Evolutionary conservation across 2,797 vertebrate species (phyloP).

Genomic region (Rhodeus uyekii): DNA sequence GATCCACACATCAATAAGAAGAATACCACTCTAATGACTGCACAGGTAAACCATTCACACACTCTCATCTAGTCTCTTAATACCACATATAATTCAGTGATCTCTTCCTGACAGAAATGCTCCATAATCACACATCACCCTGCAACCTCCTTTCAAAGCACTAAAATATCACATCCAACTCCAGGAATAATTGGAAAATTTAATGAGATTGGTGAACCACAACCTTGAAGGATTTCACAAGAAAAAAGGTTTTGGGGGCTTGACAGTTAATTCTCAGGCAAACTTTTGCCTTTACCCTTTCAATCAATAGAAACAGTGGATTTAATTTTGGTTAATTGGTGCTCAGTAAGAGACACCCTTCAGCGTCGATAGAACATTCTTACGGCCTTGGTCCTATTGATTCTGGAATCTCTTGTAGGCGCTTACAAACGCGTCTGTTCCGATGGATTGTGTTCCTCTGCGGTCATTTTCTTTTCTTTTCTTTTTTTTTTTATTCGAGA

Average conservation of each 20-base stretch:
- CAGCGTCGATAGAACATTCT: conserved; percentile 51
- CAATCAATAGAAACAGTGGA: conserved; percentile 48
- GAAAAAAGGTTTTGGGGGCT: conserved; percentile 62
- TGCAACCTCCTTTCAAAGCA: conserved; percentile 69
- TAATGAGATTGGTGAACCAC: conserved; percentile 78
- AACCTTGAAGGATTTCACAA: conserved; percentile 68
- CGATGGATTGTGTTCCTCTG: conserved; percentile 5
- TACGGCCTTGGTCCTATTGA: conserved; percentile 51
- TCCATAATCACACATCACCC: conserved; percentile 76
- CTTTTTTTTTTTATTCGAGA: background rate
- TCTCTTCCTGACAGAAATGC: conserved; percentile 67
- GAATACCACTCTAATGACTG: conserved; percentile 7
- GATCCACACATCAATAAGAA: background rate
- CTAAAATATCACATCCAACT: conserved; percentile 77
- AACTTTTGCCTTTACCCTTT: conserved; percentile 58
- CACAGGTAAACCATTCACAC: conserved; percentile 76
- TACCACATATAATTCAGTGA: conserved; percentile 69
- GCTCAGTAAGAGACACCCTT: conserved; percentile 42
- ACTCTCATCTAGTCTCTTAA: conserved; percentile 64
- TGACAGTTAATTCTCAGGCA: conserved; percentile 60
- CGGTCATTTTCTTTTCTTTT: no score
- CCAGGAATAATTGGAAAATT: conserved; percentile 74
- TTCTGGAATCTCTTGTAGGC: conserved; percentile 39
- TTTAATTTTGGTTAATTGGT: conserved; percentile 59
- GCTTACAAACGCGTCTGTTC: conserved; percentile 40